Percentiles rank a stretch among this genome's conserved stretches.
Conservation (phyloP, 2,113 vertebrate genomes). For the Proterorhinus semilunaris region DNA sequence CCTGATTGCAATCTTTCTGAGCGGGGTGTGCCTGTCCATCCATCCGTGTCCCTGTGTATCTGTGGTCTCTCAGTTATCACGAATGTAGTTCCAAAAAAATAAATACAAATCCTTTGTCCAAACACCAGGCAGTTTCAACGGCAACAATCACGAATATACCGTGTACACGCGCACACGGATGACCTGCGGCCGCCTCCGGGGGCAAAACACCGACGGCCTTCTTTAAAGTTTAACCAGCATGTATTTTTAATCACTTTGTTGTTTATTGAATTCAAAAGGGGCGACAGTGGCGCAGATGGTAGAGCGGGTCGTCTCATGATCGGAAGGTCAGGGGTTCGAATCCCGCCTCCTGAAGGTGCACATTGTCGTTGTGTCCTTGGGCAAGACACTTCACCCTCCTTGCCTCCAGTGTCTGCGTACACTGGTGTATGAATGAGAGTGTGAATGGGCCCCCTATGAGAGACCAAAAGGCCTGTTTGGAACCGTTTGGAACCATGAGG, state of each 20-base stretch:
- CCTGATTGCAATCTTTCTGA: background rate
- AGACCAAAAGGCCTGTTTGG: too few relatives aligned
- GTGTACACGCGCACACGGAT: background rate
- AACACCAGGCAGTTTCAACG: background rate
- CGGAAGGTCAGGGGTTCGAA: too few relatives aligned
- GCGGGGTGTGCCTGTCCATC: background rate
- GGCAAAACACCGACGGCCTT: background rate
- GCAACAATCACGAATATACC: background rate
- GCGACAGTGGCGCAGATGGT: too few relatives aligned
- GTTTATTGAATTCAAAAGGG: slow-evolving; percentile 3
- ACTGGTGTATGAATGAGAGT: too few relatives aligned
- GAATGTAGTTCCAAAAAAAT: too few relatives aligned
- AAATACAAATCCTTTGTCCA: background rate
- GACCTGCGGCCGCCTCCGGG: background rate
- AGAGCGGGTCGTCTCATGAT: too few relatives aligned
- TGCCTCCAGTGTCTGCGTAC: too few relatives aligned
- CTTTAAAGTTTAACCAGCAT: slow-evolving; percentile 2
- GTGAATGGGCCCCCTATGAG: too few relatives aligned
- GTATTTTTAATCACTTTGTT: slow-evolving; percentile 6
- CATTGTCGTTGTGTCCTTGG: too few relatives aligned
- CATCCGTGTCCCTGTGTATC: background rate
- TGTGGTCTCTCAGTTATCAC: background rate
- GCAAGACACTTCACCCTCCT: too few relatives aligned
- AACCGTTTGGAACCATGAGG: too few relatives aligned
- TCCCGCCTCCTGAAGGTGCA: too few relatives aligned